These are phyloP conservation scores for Linhomoeus sp. DNA, from an alignment of 2,888 invertebrate genomes.

Conservation along the genomic window DNA sequence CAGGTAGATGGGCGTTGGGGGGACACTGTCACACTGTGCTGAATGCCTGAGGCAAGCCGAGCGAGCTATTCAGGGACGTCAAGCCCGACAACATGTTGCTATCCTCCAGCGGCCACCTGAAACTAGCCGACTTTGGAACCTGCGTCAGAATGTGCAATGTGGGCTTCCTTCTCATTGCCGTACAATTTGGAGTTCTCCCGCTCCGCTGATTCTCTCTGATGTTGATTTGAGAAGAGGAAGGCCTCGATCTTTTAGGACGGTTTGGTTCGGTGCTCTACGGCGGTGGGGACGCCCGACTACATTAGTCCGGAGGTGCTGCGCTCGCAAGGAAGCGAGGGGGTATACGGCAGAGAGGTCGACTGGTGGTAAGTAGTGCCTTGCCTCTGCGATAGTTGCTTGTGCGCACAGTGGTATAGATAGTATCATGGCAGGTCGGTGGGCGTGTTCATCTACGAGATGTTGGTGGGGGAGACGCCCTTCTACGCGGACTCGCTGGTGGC, in stretches of 20 bases:
- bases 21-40: too few relatives aligned
- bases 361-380: conserved; percentile 29
- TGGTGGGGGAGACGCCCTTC: conserved; percentile 86
- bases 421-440: conserved; percentile 89
- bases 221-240: not conserved
- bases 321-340: conserved; percentile 81
- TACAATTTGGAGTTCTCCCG: conserved; percentile 1
- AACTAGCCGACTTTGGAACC: conserved; percentile 97
- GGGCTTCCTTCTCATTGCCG: too few relatives aligned
- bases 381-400: too few relatives aligned
- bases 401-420: too few relatives aligned
- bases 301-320: conserved; percentile 95
- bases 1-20: too few relatives aligned
- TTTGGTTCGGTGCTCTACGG: conserved; percentile 81
- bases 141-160: conserved; percentile 84
- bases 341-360: conserved; percentile 74
- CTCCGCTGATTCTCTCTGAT: not conserved
- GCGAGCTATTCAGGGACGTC: conserved; percentile 63
- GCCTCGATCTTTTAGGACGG: conserved; percentile 45
- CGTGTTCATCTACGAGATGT: conserved; percentile 94
- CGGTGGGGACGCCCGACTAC: conserved; percentile 97
- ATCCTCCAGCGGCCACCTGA: conserved; percentile 56
- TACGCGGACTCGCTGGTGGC: conserved; percentile 94
- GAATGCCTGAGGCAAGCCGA: too few relatives aligned
- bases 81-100: conserved; percentile 53